A percentile compares a stretch with the other conserved stretches of the same genome.
Evolutionary conservation across 2,113 vertebrate genomes (phyloP).

Genomic region (Nothoprocta pentlandii): DNA sequence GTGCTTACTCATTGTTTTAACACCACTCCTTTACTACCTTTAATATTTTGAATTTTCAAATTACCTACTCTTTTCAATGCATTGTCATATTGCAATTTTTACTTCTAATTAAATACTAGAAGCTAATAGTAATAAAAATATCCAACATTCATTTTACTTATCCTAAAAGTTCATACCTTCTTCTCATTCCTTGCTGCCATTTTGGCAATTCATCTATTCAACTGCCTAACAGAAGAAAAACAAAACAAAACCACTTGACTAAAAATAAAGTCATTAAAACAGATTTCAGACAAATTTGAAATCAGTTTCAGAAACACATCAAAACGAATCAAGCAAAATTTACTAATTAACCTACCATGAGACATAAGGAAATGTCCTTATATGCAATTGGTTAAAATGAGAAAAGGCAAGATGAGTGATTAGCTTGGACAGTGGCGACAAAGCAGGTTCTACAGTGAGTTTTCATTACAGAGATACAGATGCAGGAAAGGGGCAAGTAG

Average conservation of each 20-base stretch:
- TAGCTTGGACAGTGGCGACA: rapidly evolving
- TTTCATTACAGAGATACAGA: not conserved
- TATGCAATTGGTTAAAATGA: not conserved
- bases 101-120: not conserved
- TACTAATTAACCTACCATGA: not conserved
- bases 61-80: not conserved
- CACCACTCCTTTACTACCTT: not conserved
- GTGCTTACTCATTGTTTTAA: not conserved
- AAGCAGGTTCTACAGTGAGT: not conserved
- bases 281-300: not conserved
- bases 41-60: not conserved
- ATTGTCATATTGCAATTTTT: not conserved
- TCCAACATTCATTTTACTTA: not conserved
- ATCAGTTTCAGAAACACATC: not conserved
- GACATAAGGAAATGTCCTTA: not conserved
- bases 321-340: not conserved
- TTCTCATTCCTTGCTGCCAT: slow-evolving; percentile 74
- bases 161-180: slow-evolving; percentile 71
- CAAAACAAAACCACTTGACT: not conserved
- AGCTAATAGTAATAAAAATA: not conserved
- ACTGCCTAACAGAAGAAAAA: not conserved
- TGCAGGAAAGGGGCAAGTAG: not conserved
- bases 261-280: not conserved
- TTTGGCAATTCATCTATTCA: slow-evolving; percentile 40
- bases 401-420: rapidly evolving